Conservation (phyloP, 2,113 vertebrate genomes). For the Poeciliopsis retropinna region DNA sequence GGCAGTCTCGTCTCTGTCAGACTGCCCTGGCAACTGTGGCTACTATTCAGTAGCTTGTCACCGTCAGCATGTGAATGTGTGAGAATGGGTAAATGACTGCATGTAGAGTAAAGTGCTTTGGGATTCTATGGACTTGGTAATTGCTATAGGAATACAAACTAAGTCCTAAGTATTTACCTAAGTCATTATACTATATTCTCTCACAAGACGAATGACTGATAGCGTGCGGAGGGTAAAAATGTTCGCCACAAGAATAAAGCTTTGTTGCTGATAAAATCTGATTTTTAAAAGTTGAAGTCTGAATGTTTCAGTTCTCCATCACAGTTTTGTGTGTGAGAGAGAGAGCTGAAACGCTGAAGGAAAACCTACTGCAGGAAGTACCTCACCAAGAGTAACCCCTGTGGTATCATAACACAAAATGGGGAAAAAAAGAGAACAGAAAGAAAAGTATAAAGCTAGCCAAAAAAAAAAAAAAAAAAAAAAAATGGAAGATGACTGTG, state of each 20-base stretch:
- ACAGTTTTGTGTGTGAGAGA: constrained; percentile 56
- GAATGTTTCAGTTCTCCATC: constrained; percentile 58
- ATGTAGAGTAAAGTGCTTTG: too few species aligned
- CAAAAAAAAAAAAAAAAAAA: constrained; percentile 6
- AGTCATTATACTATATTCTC: too few species aligned
- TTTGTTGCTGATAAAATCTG: background rate
- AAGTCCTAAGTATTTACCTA: too few species aligned
- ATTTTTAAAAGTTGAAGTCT: background rate
- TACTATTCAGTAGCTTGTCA: too few species aligned
- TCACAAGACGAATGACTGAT: background rate
- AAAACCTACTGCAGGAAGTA: constrained; percentile 77
- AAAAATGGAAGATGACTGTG: constrained; percentile 23
- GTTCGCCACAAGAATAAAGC: too few species aligned
- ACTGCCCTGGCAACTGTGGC: too few species aligned
- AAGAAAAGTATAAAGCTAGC: constrained; percentile 30
- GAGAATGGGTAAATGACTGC: too few species aligned
- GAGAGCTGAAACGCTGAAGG: constrained; percentile 39
- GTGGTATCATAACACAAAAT: constrained; percentile 71
- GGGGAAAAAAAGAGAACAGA: constrained; percentile 46
- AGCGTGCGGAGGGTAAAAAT: too few species aligned
- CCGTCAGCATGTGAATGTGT: too few species aligned
- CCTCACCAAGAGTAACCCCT: constrained; percentile 72
- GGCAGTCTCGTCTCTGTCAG: too few species aligned
- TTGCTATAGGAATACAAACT: too few species aligned
- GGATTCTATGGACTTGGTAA: too few species aligned